Percentiles rank a stretch among this genome's conserved stretches.
phyloP scores from a whole-genome alignment of 2,797 vertebrate species.

The Rhodeus uyekii region DNA sequence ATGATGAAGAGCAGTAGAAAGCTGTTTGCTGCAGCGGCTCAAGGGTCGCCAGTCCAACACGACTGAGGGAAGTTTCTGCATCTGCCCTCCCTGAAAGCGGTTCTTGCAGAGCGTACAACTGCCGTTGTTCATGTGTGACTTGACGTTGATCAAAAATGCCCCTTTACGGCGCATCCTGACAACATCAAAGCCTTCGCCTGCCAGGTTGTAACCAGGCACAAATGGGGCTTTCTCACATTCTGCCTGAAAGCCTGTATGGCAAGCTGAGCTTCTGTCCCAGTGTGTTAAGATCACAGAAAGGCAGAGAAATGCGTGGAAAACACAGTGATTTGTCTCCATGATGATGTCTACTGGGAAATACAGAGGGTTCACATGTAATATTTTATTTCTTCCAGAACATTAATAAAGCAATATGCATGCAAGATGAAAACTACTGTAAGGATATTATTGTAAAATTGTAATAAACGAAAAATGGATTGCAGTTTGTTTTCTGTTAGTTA shows the following conservation, averaged over 20 bases:
- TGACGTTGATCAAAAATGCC: conserved; percentile 79
- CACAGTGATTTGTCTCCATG: conserved; percentile 60
- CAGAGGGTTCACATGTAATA: background rate
- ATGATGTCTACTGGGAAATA: conserved; percentile 51
- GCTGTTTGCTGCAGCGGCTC: conserved; percentile 77
- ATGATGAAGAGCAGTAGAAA: conserved; percentile 78
- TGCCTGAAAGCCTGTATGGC: conserved; percentile 60
- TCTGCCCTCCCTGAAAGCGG: conserved; percentile 72
- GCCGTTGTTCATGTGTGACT: conserved; percentile 69
- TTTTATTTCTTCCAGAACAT: background rate
- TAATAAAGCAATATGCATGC: background rate
- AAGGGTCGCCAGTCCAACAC: conserved; percentile 79
- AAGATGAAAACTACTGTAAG: background rate
- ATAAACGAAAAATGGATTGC: background rate
- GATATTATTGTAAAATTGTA: background rate
- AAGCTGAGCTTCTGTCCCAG: conserved; percentile 56
- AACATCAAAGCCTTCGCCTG: conserved; percentile 86
- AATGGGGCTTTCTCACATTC: conserved; percentile 77
- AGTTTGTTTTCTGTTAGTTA: background rate
- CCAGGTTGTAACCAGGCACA: conserved; percentile 82
- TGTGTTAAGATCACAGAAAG: conserved; percentile 48
- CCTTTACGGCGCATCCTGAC: conserved; percentile 80
- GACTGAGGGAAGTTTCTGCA: conserved; percentile 74
- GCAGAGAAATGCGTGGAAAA: conserved; percentile 50
- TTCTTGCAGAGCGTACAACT: conserved; percentile 77